A percentile compares a stretch with the other conserved stretches of the same genome.
Conservation (phyloP, 2,888 invertebrate species). For the Lydus trimaculatus region DNA sequence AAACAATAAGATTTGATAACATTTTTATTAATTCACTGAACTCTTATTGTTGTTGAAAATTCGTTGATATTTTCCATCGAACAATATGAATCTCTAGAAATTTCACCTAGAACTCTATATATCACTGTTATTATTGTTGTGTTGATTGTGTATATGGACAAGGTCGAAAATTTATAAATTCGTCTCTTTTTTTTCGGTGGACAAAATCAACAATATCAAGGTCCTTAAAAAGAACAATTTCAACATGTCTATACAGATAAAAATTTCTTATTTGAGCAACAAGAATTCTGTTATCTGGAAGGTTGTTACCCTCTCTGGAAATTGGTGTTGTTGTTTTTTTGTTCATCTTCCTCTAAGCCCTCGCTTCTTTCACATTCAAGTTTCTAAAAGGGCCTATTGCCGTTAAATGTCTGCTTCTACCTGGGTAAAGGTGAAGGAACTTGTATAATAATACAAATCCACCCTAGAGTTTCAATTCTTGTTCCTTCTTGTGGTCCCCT, state of each 20-base stretch:
- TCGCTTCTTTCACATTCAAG: not conserved
- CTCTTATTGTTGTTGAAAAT: not conserved
- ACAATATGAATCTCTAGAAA: not conserved
- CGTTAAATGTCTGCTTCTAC: not conserved
- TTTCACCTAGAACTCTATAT: not conserved
- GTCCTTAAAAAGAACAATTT: not conserved
- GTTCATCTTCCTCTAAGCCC: too few relatives aligned
- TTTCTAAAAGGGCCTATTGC: not conserved
- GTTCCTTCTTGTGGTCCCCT: not conserved
- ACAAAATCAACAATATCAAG: slow-evolving; percentile 3
- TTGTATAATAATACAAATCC: not conserved
- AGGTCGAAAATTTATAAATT: not conserved
- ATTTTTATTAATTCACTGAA: not conserved
- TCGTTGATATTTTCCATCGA: not conserved
- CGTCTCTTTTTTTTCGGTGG: not conserved
- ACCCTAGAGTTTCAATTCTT: not conserved
- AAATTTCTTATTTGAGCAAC: not conserved
- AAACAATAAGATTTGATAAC: not conserved
- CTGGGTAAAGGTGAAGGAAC: not conserved
- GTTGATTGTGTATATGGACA: not conserved
- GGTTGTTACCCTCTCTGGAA: not conserved
- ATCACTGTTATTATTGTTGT: too few relatives aligned
- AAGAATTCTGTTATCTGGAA: slow-evolving; percentile 1
- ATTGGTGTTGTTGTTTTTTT: not conserved
- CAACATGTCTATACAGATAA: not conserved